Evolutionary conservation across 1,140 invertebrate genomes (phyloP), one percentile per base, ranked within the genome.

Genomic region (Triops longicaudatus): DNA sequence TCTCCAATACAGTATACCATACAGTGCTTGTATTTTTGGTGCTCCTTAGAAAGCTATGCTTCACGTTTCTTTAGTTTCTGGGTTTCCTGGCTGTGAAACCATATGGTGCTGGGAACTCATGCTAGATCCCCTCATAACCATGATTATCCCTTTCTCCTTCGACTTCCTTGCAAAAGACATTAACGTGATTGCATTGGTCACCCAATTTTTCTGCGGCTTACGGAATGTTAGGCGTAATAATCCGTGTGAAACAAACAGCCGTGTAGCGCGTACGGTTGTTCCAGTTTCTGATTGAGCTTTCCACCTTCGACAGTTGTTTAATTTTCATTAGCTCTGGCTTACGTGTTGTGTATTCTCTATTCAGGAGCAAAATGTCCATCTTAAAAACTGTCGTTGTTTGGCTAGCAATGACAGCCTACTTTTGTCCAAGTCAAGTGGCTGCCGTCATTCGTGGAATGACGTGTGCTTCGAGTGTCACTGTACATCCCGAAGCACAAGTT

Each of bases 151-250:
- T 17, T 22, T 63, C n/a, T 63, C 10, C 17, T 63, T 63, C 22
- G 6, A 63, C 50, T 63, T 63, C 50, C 50, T 63, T 63, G 50
- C 22, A 63, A 63, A 63, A 63, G 17, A 63, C 50, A 63, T 63
- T 63, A 63, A 63, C 14, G 50, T 63, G 50, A 63, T 63, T 63
- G 50, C 17, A 14, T 17, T 63, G 50, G 50, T n/a, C 50, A 11
- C 31, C 31, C 22, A n/a, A 3, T 63, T 63, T 63, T 63, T 63
- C 50, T 63, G 50, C 14, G 50, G 50, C 22, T 17, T 22, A 17
- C 50, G 22, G 50, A 63, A 63, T 14, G 50, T 63, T 63, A 14
- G 50, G 50, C 5, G 4, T 6, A 63, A 63, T 63, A 63, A 63
- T 63, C 17, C 50, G 14, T 22, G 22, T 9, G 50, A 63, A 63